Base-by-base conservation (phyloP, 2,888 invertebrate species). In the Nomada ruficornis region DNA sequence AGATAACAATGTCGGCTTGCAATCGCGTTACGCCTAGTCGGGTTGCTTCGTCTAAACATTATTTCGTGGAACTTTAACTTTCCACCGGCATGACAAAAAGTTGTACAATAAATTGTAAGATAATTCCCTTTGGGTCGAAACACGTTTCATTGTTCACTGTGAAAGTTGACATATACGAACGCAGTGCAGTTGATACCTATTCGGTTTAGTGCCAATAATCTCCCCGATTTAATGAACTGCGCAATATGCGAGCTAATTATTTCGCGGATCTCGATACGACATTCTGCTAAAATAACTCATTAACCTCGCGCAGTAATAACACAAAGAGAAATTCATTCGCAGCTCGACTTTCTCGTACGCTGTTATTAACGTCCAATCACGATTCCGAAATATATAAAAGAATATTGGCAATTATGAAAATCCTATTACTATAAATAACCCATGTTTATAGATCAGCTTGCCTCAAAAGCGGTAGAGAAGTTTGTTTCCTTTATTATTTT, bases 101-200 rank as follows among this genome's bases (percentile, higher is more conserved):
- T 26, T 20, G 63, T 11, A 7, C 57, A 42, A 67, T 59, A 57
- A 57, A 59, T 64, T 69, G 26, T 29, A 57, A 13, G 52, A 20
- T 63, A 42, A 72, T 42, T 60, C 23, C 20, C 15, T 70, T 62
- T 64, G 4, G 57, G 52, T 52, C 20, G 62, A 7, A 71, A 20
- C 44, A 1, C 18, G 42, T 67, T 67, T 57, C 36, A 52, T 75
- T 75, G 70, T 80, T 72, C 71, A 23, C 50, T 44, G 69, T 11
- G 20, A 73, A 74, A 70, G 65, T 55, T 79, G 73, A 79, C 69
- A 81, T 78, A 81, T 65, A 55, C 72, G 26, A 64, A 64, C 60
- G 18, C 47, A 10, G 9, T 13, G 44, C 52, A 29, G 42, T 29
- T 26, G 13, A 23, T 26, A 62, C 44, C 44, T 29, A 44, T 55